Evolutionary conservation across 2,113 vertebrate species (phyloP).

Genomic region (Apodemus sylvaticus): DNA sequence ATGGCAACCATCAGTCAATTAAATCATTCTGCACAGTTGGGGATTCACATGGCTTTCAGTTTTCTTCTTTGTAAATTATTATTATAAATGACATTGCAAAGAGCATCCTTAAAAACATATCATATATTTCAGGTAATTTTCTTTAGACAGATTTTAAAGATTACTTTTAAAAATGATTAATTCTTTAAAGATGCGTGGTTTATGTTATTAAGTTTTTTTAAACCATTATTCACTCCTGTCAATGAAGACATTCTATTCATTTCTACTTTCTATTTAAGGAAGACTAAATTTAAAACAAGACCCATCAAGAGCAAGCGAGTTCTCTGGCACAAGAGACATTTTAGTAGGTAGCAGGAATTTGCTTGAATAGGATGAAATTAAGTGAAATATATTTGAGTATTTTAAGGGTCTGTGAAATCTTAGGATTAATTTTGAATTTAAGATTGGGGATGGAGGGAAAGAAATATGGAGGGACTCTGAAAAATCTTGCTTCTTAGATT

Average conservation of each 20-base stretch:
- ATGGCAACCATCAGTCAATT: background rate
- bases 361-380: background rate
- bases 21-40: conserved; percentile 20
- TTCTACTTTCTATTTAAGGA: conserved; percentile 39
- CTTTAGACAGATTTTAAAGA: conserved; percentile 28
- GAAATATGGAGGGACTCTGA: background rate
- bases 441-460: background rate
- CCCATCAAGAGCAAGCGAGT: background rate
- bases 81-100: conserved; percentile 21
- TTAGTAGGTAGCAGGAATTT: conserved; percentile 27
- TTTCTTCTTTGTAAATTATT: conserved; percentile 19
- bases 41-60: background rate
- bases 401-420: conserved; percentile 4
- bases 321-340: background rate
- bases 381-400: conserved; percentile 5
- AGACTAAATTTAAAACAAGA: conserved; percentile 1
- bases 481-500: conserved; percentile 10
- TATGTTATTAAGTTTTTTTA: background rate
- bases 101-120: background rate
- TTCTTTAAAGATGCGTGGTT: conserved; percentile 22
- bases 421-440: conserved; percentile 51
- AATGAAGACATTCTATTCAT: background rate
- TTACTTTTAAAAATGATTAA: conserved; percentile 36
- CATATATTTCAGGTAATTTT: background rate
- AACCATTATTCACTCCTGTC: background rate